These are phyloP conservation scores for Cottoperca gobio DNA, from an alignment of 2,797 vertebrate genomes.

Conservation along the genomic window DNA sequence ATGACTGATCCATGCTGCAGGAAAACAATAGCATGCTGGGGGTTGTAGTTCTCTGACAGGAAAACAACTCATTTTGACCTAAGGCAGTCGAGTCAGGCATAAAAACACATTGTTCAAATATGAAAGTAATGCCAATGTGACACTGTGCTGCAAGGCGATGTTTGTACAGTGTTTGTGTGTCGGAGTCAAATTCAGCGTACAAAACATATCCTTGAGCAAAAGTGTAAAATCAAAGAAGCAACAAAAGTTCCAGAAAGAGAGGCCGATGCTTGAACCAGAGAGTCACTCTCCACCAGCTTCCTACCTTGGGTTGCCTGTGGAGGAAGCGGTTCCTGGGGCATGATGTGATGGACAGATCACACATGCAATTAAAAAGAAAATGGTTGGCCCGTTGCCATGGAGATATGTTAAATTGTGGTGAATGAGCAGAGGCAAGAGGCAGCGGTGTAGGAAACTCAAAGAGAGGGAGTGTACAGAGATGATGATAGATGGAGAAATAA, in stretches of 20 bases:
- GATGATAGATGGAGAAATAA: conserved; percentile 58
- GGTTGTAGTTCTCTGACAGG: conserved; percentile 59
- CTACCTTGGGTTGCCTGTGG: conserved; percentile 49
- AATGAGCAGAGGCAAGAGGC: conserved; percentile 54
- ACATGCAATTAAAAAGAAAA: conserved; percentile 84
- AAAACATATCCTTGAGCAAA: conserved; percentile 61
- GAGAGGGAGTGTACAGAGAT: conserved; percentile 15
- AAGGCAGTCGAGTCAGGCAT: conserved; percentile 48
- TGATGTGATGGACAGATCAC: conserved; percentile 79
- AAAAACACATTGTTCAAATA: conserved; percentile 54
- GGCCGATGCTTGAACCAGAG: conserved; percentile 40
- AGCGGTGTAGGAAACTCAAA: conserved; percentile 41
- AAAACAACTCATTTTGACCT: conserved; percentile 58
- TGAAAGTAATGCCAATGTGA: conserved; percentile 57
- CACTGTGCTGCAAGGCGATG: conserved; percentile 59
- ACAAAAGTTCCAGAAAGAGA: conserved; percentile 43
- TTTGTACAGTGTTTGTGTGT: conserved; percentile 54
- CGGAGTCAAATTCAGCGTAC: conserved; percentile 37
- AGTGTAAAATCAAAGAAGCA: conserved; percentile 59
- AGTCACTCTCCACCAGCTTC: conserved; percentile 24
- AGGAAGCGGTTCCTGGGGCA: conserved; percentile 54
- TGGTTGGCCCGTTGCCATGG: conserved; percentile 81
- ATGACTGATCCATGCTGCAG: conserved; percentile 45
- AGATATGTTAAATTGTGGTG: conserved; percentile 74
- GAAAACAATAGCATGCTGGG: conserved; percentile 51